Evolutionary conservation across 2,113 vertebrate species (phyloP), one percentile per base, ranked within the genome.

Genomic region (Elanus axillaris): DNA sequence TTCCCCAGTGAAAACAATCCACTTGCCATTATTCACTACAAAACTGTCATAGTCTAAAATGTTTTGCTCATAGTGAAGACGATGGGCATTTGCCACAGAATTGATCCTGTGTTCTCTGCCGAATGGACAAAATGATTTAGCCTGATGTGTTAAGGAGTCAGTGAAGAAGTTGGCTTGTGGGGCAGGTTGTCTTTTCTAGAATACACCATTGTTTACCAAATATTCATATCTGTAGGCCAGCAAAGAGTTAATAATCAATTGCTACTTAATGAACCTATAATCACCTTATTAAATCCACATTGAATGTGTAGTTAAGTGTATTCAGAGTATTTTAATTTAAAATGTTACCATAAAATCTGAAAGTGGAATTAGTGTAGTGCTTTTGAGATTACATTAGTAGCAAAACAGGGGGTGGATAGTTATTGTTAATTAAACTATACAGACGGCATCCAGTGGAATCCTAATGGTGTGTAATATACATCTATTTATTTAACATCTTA

Each of bases 331-430:
- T 97, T 72, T 77, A 90, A 86, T 84, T 92, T 88, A 86, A 94
- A 96, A 92, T 20, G 48, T 97, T 94, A 91, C 64, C 38, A 88
- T 96, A 94, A 94, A 95, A 97, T 74, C 72, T 96, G 38, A 52
- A 91, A 86, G 82, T 91, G 69, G 94, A 83, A 86, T 93, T 94
- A 91, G 22, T 34, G 85, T 59, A 42, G 73, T 76, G 89, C 40
- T 91, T 97, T 85, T 62, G 77, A 94, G 80, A 94, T 84, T 75
- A 59, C 74, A 86, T 96, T 96, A 95, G 64, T 34, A 64, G n/a
- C 88, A 90, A 86, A 91, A 94, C 22, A 76, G 64, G 43, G 66
- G 52, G 63, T 76, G 48, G 48, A 69, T 80, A 36, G 75, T 97
- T 93, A 94, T 90, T 94, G 76, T 96, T 93, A 93, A 91, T 95